These are phyloP conservation scores for Meloidogyne hapla DNA, from an alignment of 1,140 invertebrate species.

Conservation along the genomic window DNA sequence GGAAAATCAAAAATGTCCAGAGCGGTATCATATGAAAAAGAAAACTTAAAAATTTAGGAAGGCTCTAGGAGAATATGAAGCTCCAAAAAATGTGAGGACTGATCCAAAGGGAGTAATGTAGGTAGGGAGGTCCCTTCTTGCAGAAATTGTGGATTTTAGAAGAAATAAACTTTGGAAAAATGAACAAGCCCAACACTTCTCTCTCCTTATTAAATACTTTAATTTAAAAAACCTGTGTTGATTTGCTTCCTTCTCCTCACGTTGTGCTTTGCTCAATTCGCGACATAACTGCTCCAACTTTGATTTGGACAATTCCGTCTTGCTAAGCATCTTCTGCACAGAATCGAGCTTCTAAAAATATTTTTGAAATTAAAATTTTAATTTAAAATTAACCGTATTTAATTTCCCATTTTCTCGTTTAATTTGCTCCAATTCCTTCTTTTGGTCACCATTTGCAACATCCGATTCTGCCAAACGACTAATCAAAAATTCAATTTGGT, in stretches of 20 bases:
- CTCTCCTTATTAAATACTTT: neutral
- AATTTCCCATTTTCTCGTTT: slow-evolving; percentile 26
- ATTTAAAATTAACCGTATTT: neutral
- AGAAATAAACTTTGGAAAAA: too few relatives aligned
- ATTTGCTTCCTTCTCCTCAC: slow-evolving; percentile 45
- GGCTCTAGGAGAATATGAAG: too few relatives aligned
- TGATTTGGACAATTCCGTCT: slow-evolving; percentile 48
- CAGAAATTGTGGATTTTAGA: too few relatives aligned
- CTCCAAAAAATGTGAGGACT: too few relatives aligned
- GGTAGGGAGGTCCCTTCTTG: too few relatives aligned
- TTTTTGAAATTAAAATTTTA: neutral
- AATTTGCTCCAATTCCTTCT: slow-evolving; percentile 27
- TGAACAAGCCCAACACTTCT: too few relatives aligned
- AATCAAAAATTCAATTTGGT: slow-evolving; percentile 40
- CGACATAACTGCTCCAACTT: slow-evolving; percentile 53
- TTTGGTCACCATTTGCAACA: slow-evolving; percentile 30
- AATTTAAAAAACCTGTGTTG: slow-evolving; percentile 13
- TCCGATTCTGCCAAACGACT: slow-evolving; percentile 35
- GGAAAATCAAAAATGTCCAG: neutral
- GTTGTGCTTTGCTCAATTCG: slow-evolving; percentile 37
- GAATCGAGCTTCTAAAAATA: slow-evolving; percentile 39
- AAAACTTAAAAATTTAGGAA: too few relatives aligned
- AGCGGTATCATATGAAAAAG: too few relatives aligned
- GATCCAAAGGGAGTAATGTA: too few relatives aligned
- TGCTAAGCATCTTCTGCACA: slow-evolving; percentile 44